These are phyloP conservation scores for Amitus sp. DNA, from an alignment of 2,888 invertebrate genomes.

Conservation along the genomic window DNA sequence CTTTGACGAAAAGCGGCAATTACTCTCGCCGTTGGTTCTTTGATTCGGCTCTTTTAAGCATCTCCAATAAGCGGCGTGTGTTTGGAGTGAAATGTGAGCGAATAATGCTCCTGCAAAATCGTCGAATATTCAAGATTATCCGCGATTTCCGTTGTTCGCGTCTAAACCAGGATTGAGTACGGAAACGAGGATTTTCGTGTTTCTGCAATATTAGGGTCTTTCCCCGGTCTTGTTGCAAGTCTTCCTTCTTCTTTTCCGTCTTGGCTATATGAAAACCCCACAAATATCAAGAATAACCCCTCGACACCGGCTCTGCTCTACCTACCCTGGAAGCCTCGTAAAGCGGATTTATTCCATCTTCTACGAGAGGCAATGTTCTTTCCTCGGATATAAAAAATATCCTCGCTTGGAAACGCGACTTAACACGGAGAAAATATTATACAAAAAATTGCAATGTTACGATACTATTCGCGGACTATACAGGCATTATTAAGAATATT, in stretches of 20 bases:
- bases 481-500: no score
- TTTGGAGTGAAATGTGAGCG: neutral
- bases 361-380: no score
- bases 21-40: no score
- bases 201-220: constrained; percentile 39
- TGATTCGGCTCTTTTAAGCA: no score
- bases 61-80: neutral
- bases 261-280: constrained; percentile 33
- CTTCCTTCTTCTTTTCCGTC: constrained; percentile 25
- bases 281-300: constrained; percentile 43
- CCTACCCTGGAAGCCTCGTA: constrained; percentile 33
- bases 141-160: constrained; percentile 50
- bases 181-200: constrained; percentile 40
- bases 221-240: constrained; percentile 18
- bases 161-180: constrained; percentile 53
- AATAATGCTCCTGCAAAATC: constrained; percentile 25
- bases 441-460: no score
- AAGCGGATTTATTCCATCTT: constrained; percentile 42
- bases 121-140: constrained; percentile 49
- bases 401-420: no score
- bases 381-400: no score
- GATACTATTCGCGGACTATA: no score
- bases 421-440: no score
- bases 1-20: no score
- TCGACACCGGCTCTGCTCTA: constrained; percentile 36